Evolutionary conservation across 2,888 invertebrate species (phyloP).

Genomic region (Argyresthia albistria): DNA sequence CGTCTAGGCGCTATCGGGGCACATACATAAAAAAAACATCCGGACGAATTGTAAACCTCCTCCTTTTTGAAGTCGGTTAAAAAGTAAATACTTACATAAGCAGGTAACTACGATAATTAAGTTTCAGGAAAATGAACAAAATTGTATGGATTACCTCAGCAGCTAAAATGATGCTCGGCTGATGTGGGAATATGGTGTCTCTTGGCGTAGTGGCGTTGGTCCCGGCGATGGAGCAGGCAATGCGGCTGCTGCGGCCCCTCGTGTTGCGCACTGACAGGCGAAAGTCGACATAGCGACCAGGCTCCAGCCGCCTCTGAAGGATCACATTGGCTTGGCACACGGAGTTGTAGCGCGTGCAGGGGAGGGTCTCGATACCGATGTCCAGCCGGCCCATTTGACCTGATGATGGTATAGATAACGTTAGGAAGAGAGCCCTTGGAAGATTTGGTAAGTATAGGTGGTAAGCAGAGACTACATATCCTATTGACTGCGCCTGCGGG

Average conservation of each 20-base stretch:
- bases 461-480: too few relatives aligned
- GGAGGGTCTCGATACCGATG: slow-evolving; percentile 84
- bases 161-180: slow-evolving; percentile 81
- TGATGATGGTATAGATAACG: slow-evolving; percentile 18
- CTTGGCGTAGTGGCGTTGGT: slow-evolving; percentile 89
- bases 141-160: slow-evolving; percentile 74
- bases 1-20: too few relatives aligned
- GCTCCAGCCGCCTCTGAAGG: slow-evolving; percentile 81
- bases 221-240: slow-evolving; percentile 85
- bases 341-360: slow-evolving; percentile 89
- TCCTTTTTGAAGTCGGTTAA: too few relatives aligned
- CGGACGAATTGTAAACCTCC: too few relatives aligned
- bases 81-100: too few relatives aligned
- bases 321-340: slow-evolving; percentile 92
- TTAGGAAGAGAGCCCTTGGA: too few relatives aligned
- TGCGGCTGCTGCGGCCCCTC: slow-evolving; percentile 81
- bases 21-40: too few relatives aligned
- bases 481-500: too few relatives aligned
- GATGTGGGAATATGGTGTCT: slow-evolving; percentile 86
- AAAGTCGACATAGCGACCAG: slow-evolving; percentile 89
- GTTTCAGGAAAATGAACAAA: too few relatives aligned
- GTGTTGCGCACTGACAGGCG: slow-evolving; percentile 81
- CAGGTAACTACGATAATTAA: too few relatives aligned
- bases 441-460: too few relatives aligned
- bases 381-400: slow-evolving; percentile 82